Base-by-base conservation (phyloP, 2,888 invertebrate genomes). In the Tethea ocularis region DNA sequence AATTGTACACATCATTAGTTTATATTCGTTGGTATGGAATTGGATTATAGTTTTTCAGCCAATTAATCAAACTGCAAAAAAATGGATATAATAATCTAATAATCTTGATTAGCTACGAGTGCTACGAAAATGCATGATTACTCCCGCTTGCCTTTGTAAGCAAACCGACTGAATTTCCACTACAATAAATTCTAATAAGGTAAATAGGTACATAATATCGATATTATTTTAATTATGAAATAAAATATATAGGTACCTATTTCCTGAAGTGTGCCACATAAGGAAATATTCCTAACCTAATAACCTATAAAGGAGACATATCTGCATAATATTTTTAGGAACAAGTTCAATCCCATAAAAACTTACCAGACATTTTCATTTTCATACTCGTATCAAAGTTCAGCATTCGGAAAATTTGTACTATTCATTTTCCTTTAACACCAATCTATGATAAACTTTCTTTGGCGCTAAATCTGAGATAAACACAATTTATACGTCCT, bases 281-380 rank as follows among this genome's bases (percentile, higher is more conserved):
- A 38, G 38, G 38, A 38, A 38, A 38, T 38, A 38, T 7, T 6
- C 15, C 38, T 36, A 36, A 36, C 36, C 36, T 38, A 6, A n/a
- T n/a, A n/a, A 38, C 38, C 38, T 38, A 38, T 38, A 33, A 4
- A 13, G 29, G 7, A 13, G 33, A 33, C 33, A 13, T 2, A 33
- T 13, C 2, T 33, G 13, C 13, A 13, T 3, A 38, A 10, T n/a
- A 6, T n/a, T 38, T 38, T 15, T 38, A 33, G n/a, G n/a, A 38
- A 38, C 38, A n/a, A 38, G 17, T 56, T 46, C 8, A 24, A n/a
- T n/a, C 36, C 56, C 51, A 52, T 56, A 17, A 24, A 59, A 33
- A 81, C 88, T 91, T 69, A 93, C 92, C 91, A 74, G 91, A 91
- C 86, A 92, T 91, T 84, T 93, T 93, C 91, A 92, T 91, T 77